These are phyloP conservation scores for Arizona elegans DNA, from an alignment of 2,113 vertebrate species.

Conservation along the genomic window DNA sequence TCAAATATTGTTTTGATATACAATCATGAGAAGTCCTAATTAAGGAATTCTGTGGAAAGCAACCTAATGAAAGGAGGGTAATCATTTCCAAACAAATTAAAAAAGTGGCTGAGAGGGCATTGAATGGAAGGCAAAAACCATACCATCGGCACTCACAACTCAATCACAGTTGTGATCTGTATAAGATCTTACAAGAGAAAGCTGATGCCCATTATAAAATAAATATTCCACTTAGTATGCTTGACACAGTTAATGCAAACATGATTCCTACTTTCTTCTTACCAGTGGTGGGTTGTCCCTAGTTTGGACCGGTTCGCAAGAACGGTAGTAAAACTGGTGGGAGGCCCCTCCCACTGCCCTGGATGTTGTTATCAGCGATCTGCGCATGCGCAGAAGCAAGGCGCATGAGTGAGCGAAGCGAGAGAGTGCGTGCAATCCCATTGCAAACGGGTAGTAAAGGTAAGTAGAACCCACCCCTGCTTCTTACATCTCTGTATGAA, in stretches of 20 bases:
- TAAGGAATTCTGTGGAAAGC: not conserved
- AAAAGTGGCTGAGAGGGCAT: rapidly evolving
- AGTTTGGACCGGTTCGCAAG: too few species aligned
- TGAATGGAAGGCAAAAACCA: not conserved
- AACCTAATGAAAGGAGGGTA: not conserved
- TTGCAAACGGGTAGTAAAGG: too few species aligned
- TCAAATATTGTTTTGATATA: not conserved
- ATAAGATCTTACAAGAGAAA: rapidly evolving
- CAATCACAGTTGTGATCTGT: not conserved
- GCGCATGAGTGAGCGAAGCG: too few species aligned
- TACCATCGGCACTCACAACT: not conserved
- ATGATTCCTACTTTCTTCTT: not conserved
- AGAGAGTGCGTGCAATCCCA: too few species aligned
- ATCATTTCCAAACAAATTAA: not conserved
- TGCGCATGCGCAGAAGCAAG: too few species aligned
- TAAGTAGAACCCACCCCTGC: not conserved
- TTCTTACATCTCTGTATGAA: not conserved
- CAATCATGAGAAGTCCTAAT: not conserved
- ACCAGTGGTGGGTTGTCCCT: not conserved
- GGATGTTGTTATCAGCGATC: too few species aligned
- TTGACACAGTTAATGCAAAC: not conserved
- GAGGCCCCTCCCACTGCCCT: too few species aligned
- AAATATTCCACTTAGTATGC: not conserved
- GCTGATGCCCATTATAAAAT: not conserved
- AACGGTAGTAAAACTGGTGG: too few species aligned